These are phyloP conservation scores for Xestia sexstrigata DNA, from an alignment of 2,888 invertebrate species.

Conservation along the genomic window DNA sequence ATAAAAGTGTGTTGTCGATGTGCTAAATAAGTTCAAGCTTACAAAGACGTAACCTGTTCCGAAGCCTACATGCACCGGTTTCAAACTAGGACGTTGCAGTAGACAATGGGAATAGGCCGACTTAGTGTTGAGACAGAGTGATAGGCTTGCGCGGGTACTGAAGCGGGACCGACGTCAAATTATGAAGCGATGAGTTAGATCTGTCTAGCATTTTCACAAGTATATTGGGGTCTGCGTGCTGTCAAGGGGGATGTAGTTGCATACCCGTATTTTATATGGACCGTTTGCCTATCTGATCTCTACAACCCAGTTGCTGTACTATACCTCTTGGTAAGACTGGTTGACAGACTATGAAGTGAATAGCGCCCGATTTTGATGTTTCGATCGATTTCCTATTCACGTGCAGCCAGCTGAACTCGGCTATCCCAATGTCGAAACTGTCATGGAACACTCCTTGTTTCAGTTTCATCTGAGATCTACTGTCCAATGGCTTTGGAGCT, in stretches of 20 bases:
- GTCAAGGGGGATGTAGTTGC: neutral
- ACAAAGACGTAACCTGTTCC: conserved; percentile 56
- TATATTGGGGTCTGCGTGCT: neutral
- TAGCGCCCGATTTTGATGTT: neutral
- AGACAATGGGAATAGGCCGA: conserved; percentile 61
- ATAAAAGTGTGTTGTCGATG: conserved; percentile 20
- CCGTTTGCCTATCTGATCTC: neutral
- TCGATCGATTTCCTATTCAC: neutral
- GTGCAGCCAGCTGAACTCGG: neutral
- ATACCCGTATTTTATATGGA: neutral
- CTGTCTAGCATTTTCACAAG: neutral
- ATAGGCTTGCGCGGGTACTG: neutral
- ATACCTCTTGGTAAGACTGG: neutral
- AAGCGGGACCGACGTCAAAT: neutral
- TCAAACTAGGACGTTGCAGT: conserved; percentile 53
- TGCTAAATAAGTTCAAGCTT: conserved; percentile 44
- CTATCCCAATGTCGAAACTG: neutral
- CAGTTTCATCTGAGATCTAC: too few species aligned
- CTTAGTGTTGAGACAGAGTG: neutral
- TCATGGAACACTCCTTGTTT: too few species aligned
- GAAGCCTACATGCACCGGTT: conserved; percentile 50
- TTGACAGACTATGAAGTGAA: neutral
- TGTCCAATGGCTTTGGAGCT: neutral
- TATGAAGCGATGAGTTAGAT: neutral
- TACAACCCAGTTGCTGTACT: neutral